Conservation (phyloP, 2,113 vertebrate species). For the Notarius lentiginosus region DNA sequence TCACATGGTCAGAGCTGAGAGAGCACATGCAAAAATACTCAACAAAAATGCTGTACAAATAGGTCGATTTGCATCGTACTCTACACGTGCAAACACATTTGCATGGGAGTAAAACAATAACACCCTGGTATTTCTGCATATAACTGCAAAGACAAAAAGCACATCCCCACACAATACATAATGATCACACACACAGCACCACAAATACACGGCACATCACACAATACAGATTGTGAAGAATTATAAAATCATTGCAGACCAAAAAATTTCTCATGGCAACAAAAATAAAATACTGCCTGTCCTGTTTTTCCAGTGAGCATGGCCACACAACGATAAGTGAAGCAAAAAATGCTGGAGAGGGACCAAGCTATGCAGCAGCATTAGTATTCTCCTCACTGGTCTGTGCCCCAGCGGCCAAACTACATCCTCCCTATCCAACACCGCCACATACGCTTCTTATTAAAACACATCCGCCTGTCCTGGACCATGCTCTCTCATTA, state of each 20-base stretch:
- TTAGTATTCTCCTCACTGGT: conserved; percentile 57
- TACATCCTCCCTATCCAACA: conserved; percentile 41
- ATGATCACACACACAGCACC: background rate
- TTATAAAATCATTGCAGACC: background rate
- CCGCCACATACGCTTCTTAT: conserved; percentile 53
- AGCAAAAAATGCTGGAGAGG: conserved; percentile 25
- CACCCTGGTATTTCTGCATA: background rate
- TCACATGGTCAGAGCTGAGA: background rate
- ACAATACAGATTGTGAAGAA: background rate
- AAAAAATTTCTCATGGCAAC: background rate
- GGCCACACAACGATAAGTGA: conserved; percentile 1
- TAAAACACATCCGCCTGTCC: conserved; percentile 51
- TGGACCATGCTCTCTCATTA: conserved; percentile 53
- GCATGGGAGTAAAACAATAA: conserved; percentile 5
- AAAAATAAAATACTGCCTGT: background rate
- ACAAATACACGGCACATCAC: background rate
- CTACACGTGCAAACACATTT: conserved; percentile 8
- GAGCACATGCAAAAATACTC: background rate
- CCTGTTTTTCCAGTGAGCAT: background rate
- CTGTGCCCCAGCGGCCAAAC: conserved; percentile 42
- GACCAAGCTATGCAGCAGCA: conserved; percentile 40
- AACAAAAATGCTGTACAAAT: background rate
- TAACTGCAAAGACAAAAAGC: conserved; percentile 6
- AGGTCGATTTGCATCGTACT: background rate
- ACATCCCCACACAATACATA: background rate